phyloP scores from a whole-genome alignment of 64 coral and sea anemone genomes.

The Dendronephthya gigantea region DNA sequence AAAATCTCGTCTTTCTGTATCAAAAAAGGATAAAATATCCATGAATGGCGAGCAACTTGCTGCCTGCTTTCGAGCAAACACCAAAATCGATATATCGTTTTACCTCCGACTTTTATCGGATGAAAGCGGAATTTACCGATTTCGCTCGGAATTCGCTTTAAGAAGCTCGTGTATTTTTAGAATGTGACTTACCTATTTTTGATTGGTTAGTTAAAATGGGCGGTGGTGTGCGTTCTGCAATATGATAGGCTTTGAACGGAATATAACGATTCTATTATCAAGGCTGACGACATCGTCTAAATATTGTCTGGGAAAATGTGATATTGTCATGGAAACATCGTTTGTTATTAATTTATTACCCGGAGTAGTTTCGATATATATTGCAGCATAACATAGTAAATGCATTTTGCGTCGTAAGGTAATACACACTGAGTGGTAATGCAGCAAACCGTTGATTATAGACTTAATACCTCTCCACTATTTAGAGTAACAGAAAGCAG shows the following conservation, averaged over 20 bases:
- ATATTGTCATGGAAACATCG: background rate
- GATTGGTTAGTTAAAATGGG: background rate
- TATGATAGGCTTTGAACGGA: background rate
- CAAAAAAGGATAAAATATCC: slow-evolving; percentile 7
- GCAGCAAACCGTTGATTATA: no score
- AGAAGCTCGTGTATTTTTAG: background rate
- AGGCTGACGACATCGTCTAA: slow-evolving; percentile 14
- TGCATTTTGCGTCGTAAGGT: no score
- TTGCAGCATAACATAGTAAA: background rate
- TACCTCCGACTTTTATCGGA: background rate
- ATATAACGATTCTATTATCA: background rate
- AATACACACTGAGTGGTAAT: no score
- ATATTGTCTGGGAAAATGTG: background rate
- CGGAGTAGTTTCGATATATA: background rate
- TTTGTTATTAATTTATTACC: background rate
- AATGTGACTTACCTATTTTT: background rate
- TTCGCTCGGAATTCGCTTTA: background rate
- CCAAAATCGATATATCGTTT: background rate
- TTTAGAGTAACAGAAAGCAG: no score
- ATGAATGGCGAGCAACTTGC: slow-evolving; percentile 7
- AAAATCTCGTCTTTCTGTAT: background rate
- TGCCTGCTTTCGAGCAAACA: background rate
- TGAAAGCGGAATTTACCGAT: background rate
- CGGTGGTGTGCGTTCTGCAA: background rate
- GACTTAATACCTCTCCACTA: no score